Evolutionary conservation across 1,140 invertebrate species (phyloP).

Genomic region (Macrostomum lignano): DNA sequence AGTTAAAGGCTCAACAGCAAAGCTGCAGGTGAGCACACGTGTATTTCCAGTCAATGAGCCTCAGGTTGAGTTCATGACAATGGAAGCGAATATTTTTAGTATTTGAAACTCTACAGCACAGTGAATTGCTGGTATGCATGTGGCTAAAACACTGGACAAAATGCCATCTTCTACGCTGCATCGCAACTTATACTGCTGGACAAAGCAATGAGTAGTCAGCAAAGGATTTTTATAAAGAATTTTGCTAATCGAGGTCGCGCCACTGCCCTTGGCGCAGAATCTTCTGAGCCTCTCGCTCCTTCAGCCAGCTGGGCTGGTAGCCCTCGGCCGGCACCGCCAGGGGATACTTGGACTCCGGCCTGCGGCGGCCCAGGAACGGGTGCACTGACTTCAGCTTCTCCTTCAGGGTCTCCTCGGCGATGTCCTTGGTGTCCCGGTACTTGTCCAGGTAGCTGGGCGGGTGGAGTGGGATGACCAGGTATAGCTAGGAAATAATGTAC

Average conservation of each 20-base stretch:
- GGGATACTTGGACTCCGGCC: conserved; percentile 36
- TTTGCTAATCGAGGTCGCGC: background rate
- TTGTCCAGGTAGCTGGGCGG: conserved; percentile 44
- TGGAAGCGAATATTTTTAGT: too few species aligned
- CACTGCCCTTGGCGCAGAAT: background rate
- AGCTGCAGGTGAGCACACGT: too few species aligned
- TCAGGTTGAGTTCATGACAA: too few species aligned
- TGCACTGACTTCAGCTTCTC: conserved; percentile 46
- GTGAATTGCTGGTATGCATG: too few species aligned
- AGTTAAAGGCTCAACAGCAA: too few species aligned
- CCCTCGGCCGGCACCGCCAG: conserved; percentile 11
- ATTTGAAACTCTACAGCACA: too few species aligned
- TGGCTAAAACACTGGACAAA: too few species aligned
- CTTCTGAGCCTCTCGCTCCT: background rate
- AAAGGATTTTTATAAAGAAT: background rate
- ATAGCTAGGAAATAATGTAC: too few species aligned
- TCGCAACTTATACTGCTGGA: too few species aligned
- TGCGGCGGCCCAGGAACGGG: conserved; percentile 40
- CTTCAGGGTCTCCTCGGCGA: conserved; percentile 52
- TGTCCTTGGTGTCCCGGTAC: conserved; percentile 58
- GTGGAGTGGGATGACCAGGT: background rate
- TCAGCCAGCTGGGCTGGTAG: background rate
- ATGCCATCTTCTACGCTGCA: too few species aligned
- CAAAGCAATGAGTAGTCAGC: too few species aligned
- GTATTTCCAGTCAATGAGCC: too few species aligned